Base-by-base conservation (phyloP, 2,797 vertebrate genomes). In the Sphenopsis melanotis region DNA sequence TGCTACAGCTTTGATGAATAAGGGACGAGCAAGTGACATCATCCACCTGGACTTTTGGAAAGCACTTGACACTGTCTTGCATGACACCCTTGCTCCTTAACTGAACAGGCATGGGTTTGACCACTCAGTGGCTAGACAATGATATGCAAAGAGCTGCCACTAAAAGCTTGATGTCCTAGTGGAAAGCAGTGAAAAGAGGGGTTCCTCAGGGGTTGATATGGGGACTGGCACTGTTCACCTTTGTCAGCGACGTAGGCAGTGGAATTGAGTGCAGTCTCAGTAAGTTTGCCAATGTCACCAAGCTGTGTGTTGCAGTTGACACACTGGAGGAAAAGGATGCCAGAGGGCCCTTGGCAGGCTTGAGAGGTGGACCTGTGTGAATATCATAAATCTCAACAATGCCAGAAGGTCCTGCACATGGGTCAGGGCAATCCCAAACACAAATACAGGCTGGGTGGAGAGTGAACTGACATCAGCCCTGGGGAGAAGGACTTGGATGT, bases 171-270 rank as follows among this genome's bases (percentile, higher is more conserved):
- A 41, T 22, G 26, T 47, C 41, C 49, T 63, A 55, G 30, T 11
- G 36, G 49, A 61, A 26, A 63, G 17, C 41, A 55, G 14, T 15
- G 47, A 41, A 4, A 61, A 14, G 9, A 53, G 14, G 17, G 47
- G 6, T 3, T 69, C 47, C 64, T 61, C 34, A 47, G 21, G 8
- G 34, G 14, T 21, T 47, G 34, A 34, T 34, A 47, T 1, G 34
- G 34, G 30, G 41, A 63, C 56, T 22, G 36, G 42, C 0, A 0
- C 26, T 41, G 41, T 32, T 78, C 56, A 41, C 53, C 12, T 46
- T 34, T 47, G 24, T 41, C 34, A 69, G 47, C 0, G 0, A 47
- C 0, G 0, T 9, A 29, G 41, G 16, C 41, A 53, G 41, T 60
- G 34, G 30, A 29, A 61, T 1, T 17, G 47, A 55, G 20, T 15